Base-by-base conservation (phyloP, 2,888 invertebrate species). In the Augiades crinisus region DNA sequence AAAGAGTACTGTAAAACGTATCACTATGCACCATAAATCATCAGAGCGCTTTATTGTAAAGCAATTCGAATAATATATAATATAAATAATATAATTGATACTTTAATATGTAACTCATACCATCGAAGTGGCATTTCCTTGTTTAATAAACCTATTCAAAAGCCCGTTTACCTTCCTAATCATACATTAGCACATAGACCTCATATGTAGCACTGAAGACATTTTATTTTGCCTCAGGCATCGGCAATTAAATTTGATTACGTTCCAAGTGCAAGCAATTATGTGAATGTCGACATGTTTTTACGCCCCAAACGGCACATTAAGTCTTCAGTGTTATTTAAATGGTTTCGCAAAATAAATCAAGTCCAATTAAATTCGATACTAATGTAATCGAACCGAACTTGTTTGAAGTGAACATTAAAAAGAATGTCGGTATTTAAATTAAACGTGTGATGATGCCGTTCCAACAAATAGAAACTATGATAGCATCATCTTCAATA, bases 231-330 rank as follows among this genome's bases (percentile, higher is more conserved):
- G 67, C 67, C 62, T 52, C 55, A 44, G 67, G 63, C 62, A 53
- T 46, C 36, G 31, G 57, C 63, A 62, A 63, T 64, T 59, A 64
- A 61, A 53, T 62, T 57, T 60, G 56, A 61, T 62, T 60, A 58
- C 56, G 19, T 54, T 53, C 57, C 55, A 62, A 61, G 53, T 60
- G 47, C 43, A 34, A 36, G 54, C 53, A 57, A 58, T 63, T 58
- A 59, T 43, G 54, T 56, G 57, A 63, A 65, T 61, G 61, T 62
- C 58, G 62, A 59, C 61, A 58, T 58, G 57, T 63, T 65, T 58
- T 61, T 56, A 55, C 43, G 49, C 49, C 49, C 24, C 54, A 56
- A 50, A 58, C 52, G 38, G 10, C 36, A 40, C 33, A 52, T 57
- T 55, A 41, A 44, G 51, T 36, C 46, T 44, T 54, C 34, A 57